Percentiles rank a stretch among this genome's conserved stretches.
These are phyloP conservation scores for Saxicola maurus DNA, from an alignment of 2,797 vertebrate species.

Conservation along the genomic window DNA sequence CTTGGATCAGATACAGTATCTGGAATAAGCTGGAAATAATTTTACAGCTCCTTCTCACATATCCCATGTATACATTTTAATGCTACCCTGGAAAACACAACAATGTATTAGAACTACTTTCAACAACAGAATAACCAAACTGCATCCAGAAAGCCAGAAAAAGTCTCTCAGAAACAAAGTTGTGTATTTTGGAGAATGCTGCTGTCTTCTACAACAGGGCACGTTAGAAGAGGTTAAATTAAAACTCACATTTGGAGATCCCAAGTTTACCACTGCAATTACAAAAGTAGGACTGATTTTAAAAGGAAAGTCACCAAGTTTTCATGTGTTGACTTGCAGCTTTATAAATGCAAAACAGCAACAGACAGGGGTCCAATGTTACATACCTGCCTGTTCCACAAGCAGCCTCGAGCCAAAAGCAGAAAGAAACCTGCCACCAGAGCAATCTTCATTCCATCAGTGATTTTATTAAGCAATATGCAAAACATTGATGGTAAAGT, in stretches of 20 bases:
- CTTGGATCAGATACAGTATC: neutral
- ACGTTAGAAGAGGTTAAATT: neutral
- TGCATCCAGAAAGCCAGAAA: neutral
- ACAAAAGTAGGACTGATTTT: neutral
- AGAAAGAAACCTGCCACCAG: neutral
- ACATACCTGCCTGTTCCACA: neutral
- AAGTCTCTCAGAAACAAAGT: neutral
- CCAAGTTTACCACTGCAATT: neutral
- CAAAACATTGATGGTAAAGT: neutral
- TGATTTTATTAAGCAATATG: neutral
- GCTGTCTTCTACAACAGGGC: neutral
- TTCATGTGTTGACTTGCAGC: neutral
- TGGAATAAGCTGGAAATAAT: neutral
- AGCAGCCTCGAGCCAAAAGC: neutral
- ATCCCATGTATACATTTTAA: neutral
- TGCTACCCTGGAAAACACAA: neutral
- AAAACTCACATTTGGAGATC: neutral
- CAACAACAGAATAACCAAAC: neutral
- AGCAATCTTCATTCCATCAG: neutral
- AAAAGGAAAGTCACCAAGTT: neutral
- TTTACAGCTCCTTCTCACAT: neutral
- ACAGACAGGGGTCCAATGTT: neutral
- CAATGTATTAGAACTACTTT: neutral
- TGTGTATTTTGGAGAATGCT: neutral
- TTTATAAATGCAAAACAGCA: neutral